Evolutionary conservation across 2,797 vertebrate species (phyloP).

Genomic region (Amphiprion clarkii): DNA sequence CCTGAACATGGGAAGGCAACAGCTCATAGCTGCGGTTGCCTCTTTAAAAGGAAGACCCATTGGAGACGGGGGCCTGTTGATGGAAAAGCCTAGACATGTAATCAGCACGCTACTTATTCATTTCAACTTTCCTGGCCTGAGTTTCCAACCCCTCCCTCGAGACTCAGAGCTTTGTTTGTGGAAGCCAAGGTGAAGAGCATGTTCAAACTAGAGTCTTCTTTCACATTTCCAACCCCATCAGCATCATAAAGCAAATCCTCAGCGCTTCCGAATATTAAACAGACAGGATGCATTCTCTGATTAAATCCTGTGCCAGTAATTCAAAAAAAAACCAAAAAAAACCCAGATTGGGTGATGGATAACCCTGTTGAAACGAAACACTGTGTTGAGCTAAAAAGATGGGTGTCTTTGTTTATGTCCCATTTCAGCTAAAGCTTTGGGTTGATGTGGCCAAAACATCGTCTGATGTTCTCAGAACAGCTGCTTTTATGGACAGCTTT

Average conservation of each 20-base stretch:
- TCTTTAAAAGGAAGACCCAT: conserved; percentile 53
- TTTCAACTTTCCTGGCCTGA: conserved; percentile 72
- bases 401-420: conserved; percentile 23
- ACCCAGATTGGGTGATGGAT: not conserved
- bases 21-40: conserved; percentile 57
- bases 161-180: conserved; percentile 62
- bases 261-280: conserved; percentile 38
- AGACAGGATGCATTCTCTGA: not conserved
- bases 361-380: conserved; percentile 37
- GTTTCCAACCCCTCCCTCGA: conserved; percentile 42
- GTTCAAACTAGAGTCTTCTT: conserved; percentile 71
- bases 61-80: conserved; percentile 56
- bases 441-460: conserved; percentile 8
- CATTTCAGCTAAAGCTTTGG: not conserved
- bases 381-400: conserved; percentile 15
- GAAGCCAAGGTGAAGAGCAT: conserved; percentile 58
- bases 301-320: not conserved
- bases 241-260: conserved; percentile 26
- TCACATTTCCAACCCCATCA: conserved; percentile 44
- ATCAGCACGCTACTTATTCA: conserved; percentile 73
- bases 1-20: conserved; percentile 44
- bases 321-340: not conserved
- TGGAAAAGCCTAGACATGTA: conserved; percentile 78
- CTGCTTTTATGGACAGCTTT: conserved; percentile 26
- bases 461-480: conserved; percentile 35